phyloP scores from a whole-genome alignment of 2,888 invertebrate species.

The Zeuzera pyrina region DNA sequence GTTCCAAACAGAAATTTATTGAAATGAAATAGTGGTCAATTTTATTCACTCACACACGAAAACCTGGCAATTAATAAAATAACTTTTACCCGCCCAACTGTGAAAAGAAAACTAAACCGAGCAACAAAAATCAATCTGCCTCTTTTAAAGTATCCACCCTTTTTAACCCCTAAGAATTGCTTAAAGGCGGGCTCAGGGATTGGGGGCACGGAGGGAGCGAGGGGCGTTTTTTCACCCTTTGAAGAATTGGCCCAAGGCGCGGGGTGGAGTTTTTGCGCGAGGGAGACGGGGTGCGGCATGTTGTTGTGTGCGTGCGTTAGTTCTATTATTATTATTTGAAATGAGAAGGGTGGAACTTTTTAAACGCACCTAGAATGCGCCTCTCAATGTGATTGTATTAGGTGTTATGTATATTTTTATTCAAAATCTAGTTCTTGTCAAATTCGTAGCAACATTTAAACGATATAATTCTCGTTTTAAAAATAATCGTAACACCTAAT shows the following conservation, averaged over 20 bases:
- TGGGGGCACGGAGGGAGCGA: constrained; percentile 25
- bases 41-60: too few species aligned
- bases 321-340: constrained; percentile 52
- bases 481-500: too few species aligned
- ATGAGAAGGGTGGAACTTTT: constrained; percentile 65
- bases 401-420: too few species aligned
- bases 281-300: constrained; percentile 24
- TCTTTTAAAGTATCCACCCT: constrained; percentile 68
- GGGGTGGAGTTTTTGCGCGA: constrained; percentile 40
- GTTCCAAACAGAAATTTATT: too few species aligned
- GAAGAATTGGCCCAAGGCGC: constrained; percentile 70
- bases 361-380: constrained; percentile 36
- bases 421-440: too few species aligned
- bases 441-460: too few species aligned
- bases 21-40: too few species aligned
- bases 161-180: constrained; percentile 70
- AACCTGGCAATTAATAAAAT: too few species aligned
- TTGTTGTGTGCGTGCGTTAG: constrained; percentile 35
- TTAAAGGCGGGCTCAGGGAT: constrained; percentile 54
- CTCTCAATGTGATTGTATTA: too few species aligned
- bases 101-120: too few species aligned
- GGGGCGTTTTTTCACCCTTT: constrained; percentile 68
- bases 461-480: too few species aligned
- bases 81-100: too few species aligned
- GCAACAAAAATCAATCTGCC: constrained; percentile 49